A percentile compares a stretch with the other conserved stretches of the same genome.
Conservation (phyloP, 2,888 invertebrate genomes). For the Andrena praecox region DNA sequence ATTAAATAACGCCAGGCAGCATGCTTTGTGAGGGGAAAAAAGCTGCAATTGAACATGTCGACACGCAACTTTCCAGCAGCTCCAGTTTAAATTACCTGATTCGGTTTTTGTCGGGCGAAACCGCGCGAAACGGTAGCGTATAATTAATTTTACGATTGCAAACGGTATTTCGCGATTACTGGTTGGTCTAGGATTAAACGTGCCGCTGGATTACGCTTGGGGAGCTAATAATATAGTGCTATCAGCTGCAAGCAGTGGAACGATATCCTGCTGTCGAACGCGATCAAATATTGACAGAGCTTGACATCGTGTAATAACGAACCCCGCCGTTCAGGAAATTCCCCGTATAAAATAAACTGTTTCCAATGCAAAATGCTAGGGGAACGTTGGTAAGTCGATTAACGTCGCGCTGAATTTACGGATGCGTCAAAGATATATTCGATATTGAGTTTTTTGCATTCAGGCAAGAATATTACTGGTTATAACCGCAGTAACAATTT, state of each 20-base stretch:
- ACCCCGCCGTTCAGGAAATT: background rate
- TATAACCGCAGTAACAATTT: too few relatives aligned
- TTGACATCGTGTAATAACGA: background rate
- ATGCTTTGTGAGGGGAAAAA: slow-evolving; percentile 4
- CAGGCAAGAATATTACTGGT: too few relatives aligned
- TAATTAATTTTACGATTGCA: slow-evolving; percentile 29
- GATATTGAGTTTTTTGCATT: too few relatives aligned
- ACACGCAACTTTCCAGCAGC: background rate
- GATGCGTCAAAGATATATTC: too few relatives aligned
- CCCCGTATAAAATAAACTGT: background rate
- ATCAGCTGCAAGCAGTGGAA: background rate
- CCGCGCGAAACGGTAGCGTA: slow-evolving; percentile 5
- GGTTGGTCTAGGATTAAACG: slow-evolving; percentile 20
- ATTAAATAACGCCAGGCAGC: slow-evolving; percentile 32
- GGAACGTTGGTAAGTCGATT: background rate
- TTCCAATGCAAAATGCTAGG: background rate
- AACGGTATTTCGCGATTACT: background rate
- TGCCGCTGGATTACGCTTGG: background rate
- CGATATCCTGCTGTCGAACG: background rate
- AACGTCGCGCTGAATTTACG: background rate
- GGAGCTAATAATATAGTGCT: background rate
- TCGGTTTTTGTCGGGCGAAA: background rate
- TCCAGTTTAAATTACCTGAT: background rate
- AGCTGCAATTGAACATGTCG: slow-evolving; percentile 16
- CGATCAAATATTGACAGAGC: background rate